These are phyloP conservation scores for Microcebus ravelobensis DNA, from an alignment of 2,113 vertebrate genomes.

Conservation along the genomic window DNA sequence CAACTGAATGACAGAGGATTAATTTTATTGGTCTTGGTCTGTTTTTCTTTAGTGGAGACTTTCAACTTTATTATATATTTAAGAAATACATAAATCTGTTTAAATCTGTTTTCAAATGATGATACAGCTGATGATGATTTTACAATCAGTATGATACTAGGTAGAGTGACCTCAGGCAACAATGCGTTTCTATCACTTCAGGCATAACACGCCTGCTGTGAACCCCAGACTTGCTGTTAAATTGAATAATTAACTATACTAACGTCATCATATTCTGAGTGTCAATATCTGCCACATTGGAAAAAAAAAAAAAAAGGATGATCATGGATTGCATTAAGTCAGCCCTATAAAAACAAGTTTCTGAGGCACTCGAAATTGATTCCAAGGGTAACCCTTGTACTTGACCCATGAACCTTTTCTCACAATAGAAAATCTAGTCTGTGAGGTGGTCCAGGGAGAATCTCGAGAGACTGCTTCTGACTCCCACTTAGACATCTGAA, in stretches of 20 bases:
- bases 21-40: not conserved
- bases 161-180: not conserved
- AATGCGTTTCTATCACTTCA: not conserved
- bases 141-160: not conserved
- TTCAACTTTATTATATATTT: not conserved
- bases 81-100: not conserved
- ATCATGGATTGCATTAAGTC: not conserved
- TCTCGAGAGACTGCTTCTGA: not conserved
- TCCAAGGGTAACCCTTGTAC: not conserved
- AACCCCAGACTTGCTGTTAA: not conserved
- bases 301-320: not conserved
- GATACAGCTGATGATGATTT: not conserved
- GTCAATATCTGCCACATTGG: not conserved
- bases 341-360: not conserved
- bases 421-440: not conserved
- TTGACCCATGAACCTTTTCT: not conserved
- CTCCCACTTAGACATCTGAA: not conserved
- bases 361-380: not conserved
- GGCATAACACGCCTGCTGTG: not conserved
- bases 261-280: not conserved
- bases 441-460: not conserved
- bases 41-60: constrained; percentile 11
- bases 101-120: constrained; percentile 18
- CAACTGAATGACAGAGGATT: not conserved
- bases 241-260: not conserved